Percentiles rank a stretch among this genome's conserved stretches.
These are phyloP conservation scores for Takifugu rubripes DNA, from an alignment of 2,797 vertebrate species.

Conservation along the genomic window DNA sequence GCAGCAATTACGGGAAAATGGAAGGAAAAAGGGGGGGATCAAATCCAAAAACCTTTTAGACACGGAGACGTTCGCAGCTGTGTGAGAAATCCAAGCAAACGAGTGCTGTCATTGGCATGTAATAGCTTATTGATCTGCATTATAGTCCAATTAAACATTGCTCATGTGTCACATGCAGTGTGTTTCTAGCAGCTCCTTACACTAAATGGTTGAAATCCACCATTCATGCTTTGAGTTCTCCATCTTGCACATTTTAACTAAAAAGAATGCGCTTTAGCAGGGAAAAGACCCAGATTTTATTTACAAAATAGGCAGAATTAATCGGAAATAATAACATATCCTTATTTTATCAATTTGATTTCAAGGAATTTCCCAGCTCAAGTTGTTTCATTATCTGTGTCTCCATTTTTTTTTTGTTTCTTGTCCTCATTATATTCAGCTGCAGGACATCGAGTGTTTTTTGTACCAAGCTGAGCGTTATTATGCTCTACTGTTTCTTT, in stretches of 20 bases:
- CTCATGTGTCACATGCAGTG: conserved; percentile 23
- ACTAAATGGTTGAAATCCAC: too few relatives aligned
- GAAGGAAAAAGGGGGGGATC: conserved; percentile 46
- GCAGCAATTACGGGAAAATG: conserved; percentile 60
- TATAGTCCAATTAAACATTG: conserved; percentile 24
- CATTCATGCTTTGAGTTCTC: too few relatives aligned
- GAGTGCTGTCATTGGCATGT: conserved; percentile 40
- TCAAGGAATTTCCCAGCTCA: neutral
- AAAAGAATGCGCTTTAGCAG: too few relatives aligned
- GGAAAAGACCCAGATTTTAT: too few relatives aligned
- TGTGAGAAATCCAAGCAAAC: conserved; percentile 38
- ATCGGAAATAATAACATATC: too few relatives aligned
- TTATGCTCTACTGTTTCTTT: neutral
- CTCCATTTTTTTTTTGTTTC: neutral
- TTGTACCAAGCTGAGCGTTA: neutral
- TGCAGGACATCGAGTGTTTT: conserved; percentile 2
- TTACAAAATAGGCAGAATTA: too few relatives aligned
- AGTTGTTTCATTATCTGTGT: neutral
- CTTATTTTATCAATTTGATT: too few relatives aligned
- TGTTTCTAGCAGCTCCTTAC: too few relatives aligned
- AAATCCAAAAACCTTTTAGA: conserved; percentile 67
- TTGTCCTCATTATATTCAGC: conserved; percentile 4
- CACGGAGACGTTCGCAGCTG: conserved; percentile 32
- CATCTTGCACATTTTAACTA: too few relatives aligned
- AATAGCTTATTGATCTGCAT: conserved; percentile 47